These are phyloP conservation scores for Amiota minor DNA, from an alignment of 2,888 invertebrate genomes.

Conservation along the genomic window DNA sequence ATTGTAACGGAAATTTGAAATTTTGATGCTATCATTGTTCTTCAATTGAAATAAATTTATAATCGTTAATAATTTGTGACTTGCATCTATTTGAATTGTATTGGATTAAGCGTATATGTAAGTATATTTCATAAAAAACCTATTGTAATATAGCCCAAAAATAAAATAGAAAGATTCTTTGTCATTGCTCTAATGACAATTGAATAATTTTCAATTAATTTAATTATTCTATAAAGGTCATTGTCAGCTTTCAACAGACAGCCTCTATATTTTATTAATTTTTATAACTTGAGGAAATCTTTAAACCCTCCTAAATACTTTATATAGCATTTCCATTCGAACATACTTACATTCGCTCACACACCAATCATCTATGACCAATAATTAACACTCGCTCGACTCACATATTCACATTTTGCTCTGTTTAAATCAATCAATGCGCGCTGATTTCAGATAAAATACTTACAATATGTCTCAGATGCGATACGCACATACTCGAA, in stretches of 20 bases:
- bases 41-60: too few relatives aligned
- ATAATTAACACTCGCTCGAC: slow-evolving; percentile 59
- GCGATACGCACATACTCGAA: too few relatives aligned
- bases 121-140: too few relatives aligned
- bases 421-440: slow-evolving; percentile 55
- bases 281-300: too few relatives aligned
- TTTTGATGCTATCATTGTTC: too few relatives aligned
- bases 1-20: too few relatives aligned
- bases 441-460: slow-evolving; percentile 27
- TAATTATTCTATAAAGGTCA: slow-evolving; percentile 50
- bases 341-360: background rate
- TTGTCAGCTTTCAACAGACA: slow-evolving; percentile 52
- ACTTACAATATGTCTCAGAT: background rate
- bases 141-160: too few relatives aligned
- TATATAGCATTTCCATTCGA: background rate
- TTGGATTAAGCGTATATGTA: too few relatives aligned
- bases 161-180: background rate
- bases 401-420: background rate
- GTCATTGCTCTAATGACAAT: slow-evolving; percentile 36
- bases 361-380: slow-evolving; percentile 29
- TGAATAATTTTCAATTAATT: slow-evolving; percentile 52
- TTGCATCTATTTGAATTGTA: too few relatives aligned
- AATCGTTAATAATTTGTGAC: too few relatives aligned
- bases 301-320: background rate
- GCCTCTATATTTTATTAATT: slow-evolving; percentile 53